These are phyloP conservation scores for Brotula barbata DNA, from an alignment of 2,797 vertebrate genomes.

Conservation along the genomic window DNA sequence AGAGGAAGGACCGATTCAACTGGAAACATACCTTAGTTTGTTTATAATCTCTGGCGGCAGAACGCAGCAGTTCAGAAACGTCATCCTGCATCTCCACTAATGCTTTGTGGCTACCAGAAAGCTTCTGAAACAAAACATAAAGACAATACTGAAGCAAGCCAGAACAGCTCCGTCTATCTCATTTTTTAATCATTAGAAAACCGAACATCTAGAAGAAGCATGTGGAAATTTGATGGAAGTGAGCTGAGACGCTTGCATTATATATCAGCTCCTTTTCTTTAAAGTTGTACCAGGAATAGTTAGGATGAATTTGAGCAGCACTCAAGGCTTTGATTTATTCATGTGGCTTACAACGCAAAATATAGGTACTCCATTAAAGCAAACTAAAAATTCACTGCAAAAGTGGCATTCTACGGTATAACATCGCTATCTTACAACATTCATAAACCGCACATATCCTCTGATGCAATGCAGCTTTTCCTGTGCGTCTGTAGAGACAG, in stretches of 20 bases:
- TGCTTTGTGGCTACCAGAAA: constrained; percentile 96
- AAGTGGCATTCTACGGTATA: constrained; percentile 20
- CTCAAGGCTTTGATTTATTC: constrained; percentile 69
- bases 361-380: constrained; percentile 44
- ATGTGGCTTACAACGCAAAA: constrained; percentile 45
- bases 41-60: constrained; percentile 82
- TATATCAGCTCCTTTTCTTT: constrained; percentile 35
- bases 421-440: constrained; percentile 7
- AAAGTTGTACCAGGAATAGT: constrained; percentile 39
- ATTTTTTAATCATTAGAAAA: constrained; percentile 10
- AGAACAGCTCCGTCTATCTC: constrained; percentile 10
- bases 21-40: constrained; percentile 84
- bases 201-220: constrained; percentile 12
- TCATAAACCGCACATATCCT: neutral
- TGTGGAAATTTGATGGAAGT: constrained; percentile 21
- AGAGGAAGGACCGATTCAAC: neutral
- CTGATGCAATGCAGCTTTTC: constrained; percentile 3
- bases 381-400: constrained; percentile 19
- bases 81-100: constrained; percentile 98
- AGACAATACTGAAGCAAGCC: constrained; percentile 14
- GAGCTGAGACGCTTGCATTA: constrained; percentile 25
- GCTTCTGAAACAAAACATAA: constrained; percentile 81
- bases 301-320: constrained; percentile 33
- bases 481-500: neutral
- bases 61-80: constrained; percentile 86